Evolutionary conservation across 2,113 vertebrate genomes (phyloP), one percentile per base, ranked within the genome.

Genomic region (Psammodynastes pulverulentus): DNA sequence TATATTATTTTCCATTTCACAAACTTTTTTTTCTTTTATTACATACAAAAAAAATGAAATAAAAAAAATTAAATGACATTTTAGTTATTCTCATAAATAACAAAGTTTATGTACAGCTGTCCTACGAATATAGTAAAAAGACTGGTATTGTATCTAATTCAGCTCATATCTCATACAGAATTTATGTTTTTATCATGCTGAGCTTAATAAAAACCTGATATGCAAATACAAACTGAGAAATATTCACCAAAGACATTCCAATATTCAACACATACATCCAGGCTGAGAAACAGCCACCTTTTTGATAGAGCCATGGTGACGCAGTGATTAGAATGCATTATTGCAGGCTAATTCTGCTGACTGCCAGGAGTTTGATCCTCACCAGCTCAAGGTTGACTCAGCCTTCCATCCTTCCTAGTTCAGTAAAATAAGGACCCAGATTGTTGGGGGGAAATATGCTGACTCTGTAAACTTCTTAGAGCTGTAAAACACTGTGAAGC

Each of bases 1-100:
- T 99, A 98, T 34, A 90, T 93, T 67, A 92, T 93, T 93, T 26
- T 89, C 85, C 17, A 19, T 92, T 92, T 90, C 84, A 89, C 89
- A 92, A 34, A 62, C 34, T 79, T 34, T 34, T 34, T 72, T 79
- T 79, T 1, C 34, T 79, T 79, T 79, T 43, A 43, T 79, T 79
- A 79, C 43, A 43, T 17, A 39, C n/a, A 43, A 79, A 79, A 79
- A 1, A 58, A 56, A 21, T 72, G 13, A 72, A 79, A 79, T 79
- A 39, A 43, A 21, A 1, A n/a, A 13, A 4, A 13, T 29, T 13
- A 67, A 67, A 43, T 9, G 15, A 8, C 3, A 21, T 43, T 43
- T 79, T 79, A 79, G 8, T 43, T 79, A 43, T 79, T 79, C 34
- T 79, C 72, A 79, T 79, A 19, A 79, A 43, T 79, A 79, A 79